phyloP scores from a whole-genome alignment of 2,888 invertebrate genomes.

The Pogonocherus hispidulus region DNA sequence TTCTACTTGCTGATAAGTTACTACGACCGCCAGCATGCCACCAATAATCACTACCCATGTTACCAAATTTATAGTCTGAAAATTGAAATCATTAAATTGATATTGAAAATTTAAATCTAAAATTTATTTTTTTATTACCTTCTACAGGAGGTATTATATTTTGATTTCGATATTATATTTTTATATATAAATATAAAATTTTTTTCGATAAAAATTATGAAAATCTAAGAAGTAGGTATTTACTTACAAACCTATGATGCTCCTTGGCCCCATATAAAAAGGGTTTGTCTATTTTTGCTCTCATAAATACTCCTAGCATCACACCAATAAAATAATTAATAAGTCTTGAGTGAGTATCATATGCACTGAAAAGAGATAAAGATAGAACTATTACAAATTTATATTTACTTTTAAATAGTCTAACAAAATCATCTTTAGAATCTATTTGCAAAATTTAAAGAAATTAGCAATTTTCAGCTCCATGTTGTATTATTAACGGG shows the following conservation, averaged over 20 bases:
- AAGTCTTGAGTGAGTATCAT: conserved; percentile 46
- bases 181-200: too few species aligned
- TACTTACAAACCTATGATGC: conserved; percentile 16
- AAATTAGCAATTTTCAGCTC: neutral
- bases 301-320: conserved; percentile 42
- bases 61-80: conserved; percentile 39
- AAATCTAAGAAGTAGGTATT: too few species aligned
- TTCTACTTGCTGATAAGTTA: conserved; percentile 34
- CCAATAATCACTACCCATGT: conserved; percentile 41
- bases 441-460: neutral
- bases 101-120: neutral
- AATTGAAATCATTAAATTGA: neutral
- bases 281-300: conserved; percentile 33
- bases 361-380: conserved; percentile 35
- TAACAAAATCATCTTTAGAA: too few species aligned
- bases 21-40: conserved; percentile 28
- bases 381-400: neutral
- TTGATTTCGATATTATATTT: neutral
- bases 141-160: neutral
- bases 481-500: too few species aligned
- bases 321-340: conserved; percentile 46
- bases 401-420: too few species aligned
- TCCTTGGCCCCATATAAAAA: conserved; percentile 18
- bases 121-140: too few species aligned
- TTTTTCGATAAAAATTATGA: too few species aligned